Evolutionary conservation across 2,888 invertebrate genomes (phyloP).

Genomic region (Cataglyphis albicans): DNA sequence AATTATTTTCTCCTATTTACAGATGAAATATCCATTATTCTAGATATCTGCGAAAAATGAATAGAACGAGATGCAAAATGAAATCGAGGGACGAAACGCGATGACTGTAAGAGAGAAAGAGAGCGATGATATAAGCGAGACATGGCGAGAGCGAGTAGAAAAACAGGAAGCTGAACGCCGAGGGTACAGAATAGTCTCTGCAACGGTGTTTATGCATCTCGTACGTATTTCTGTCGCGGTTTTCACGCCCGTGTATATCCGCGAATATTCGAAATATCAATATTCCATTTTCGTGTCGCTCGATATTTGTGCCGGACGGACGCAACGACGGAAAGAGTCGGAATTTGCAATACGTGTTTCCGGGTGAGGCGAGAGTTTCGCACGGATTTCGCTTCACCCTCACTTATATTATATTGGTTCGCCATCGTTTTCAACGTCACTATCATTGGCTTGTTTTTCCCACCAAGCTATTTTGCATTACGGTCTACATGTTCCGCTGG

Average conservation of each 20-base stretch:
- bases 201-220: constrained; percentile 63
- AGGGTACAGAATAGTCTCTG: constrained; percentile 44
- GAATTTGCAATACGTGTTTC: constrained; percentile 51
- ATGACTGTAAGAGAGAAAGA: constrained; percentile 2
- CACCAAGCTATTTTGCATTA: constrained; percentile 40
- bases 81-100: constrained; percentile 29
- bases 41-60: constrained; percentile 29
- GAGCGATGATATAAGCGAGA: constrained; percentile 35
- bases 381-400: constrained; percentile 49
- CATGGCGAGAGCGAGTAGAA: constrained; percentile 41
- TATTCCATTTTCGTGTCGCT: constrained; percentile 69
- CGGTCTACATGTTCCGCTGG: background rate
- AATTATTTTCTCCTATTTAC: constrained; percentile 24
- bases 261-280: constrained; percentile 69
- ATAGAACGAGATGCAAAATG: constrained; percentile 19
- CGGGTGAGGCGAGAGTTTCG: constrained; percentile 36
- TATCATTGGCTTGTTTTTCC: constrained; percentile 17
- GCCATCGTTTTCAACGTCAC: constrained; percentile 22
- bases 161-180: constrained; percentile 46
- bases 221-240: constrained; percentile 57
- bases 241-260: constrained; percentile 29
- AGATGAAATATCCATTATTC: constrained; percentile 14
- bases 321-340: constrained; percentile 47
- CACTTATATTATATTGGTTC: constrained; percentile 32
- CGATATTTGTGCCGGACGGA: constrained; percentile 59